Percentiles rank a stretch among this genome's conserved stretches.
These are phyloP conservation scores for Brachynemurus nebulosus DNA, from an alignment of 2,888 invertebrate species.

Conservation along the genomic window DNA sequence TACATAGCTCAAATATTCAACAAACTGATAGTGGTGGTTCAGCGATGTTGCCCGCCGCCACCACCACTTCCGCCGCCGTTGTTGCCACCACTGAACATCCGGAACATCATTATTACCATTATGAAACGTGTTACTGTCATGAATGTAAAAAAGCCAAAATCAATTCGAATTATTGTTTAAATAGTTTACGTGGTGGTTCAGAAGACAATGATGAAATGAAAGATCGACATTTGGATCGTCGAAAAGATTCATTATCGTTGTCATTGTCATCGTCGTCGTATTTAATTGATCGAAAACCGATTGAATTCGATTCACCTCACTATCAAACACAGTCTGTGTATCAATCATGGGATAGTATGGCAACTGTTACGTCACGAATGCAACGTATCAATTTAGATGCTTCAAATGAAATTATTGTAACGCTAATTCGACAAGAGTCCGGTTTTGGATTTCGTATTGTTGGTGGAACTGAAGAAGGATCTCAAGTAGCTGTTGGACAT, in stretches of 20 bases:
- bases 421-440: conserved; percentile 74
- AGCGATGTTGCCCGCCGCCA: neutral
- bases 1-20: neutral
- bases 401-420: conserved; percentile 40
- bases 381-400: conserved; percentile 21
- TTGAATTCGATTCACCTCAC: neutral
- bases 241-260: conserved; percentile 1
- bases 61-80: neutral
- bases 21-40: neutral
- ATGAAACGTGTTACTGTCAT: conserved; percentile 13
- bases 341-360: conserved; percentile 12
- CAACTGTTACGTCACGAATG: conserved; percentile 11
- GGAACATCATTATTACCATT: conserved; percentile 10
- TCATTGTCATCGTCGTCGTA: too few relatives aligned
- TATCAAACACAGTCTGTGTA: neutral
- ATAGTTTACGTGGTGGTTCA: neutral
- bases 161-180: conserved; percentile 5
- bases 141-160: conserved; percentile 14
- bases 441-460: conserved; percentile 98
- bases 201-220: conserved; percentile 5
- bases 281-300: neutral
- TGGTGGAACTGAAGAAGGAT: conserved; percentile 95
- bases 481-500: conserved; percentile 89
- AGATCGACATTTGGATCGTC: conserved; percentile 7
- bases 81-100: neutral